Percentiles rank a stretch among this genome's conserved stretches.
These are phyloP conservation scores for Nomada hirtipes DNA, from an alignment of 2,888 invertebrate species.

Conservation along the genomic window DNA sequence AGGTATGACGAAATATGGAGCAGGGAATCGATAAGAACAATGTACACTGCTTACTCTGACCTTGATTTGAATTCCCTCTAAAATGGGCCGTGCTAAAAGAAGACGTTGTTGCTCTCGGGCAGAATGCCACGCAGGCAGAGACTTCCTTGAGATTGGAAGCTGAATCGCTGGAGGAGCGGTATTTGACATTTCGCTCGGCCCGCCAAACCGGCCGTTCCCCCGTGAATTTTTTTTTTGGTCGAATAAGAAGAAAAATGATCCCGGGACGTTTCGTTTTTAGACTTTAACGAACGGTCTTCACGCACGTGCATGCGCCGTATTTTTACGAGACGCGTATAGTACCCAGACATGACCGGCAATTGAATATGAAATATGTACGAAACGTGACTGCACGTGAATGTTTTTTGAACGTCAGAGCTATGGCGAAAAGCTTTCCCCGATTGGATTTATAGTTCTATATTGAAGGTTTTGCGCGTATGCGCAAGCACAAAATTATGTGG, in stretches of 20 bases:
- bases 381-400: slow-evolving; percentile 7
- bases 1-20: slow-evolving; percentile 32
- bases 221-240: neutral
- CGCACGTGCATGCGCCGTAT: neutral
- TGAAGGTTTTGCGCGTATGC: neutral
- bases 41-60: slow-evolving; percentile 27
- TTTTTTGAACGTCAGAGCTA: neutral
- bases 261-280: slow-evolving; percentile 17
- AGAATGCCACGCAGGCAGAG: slow-evolving; percentile 33
- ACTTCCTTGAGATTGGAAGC: slow-evolving; percentile 42
- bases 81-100: slow-evolving; percentile 37
- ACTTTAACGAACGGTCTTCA: neutral
- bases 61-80: slow-evolving; percentile 42
- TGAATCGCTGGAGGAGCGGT: slow-evolving; percentile 31
- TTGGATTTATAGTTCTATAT: neutral
- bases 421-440: neutral
- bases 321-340: neutral
- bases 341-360: neutral
- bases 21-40: slow-evolving; percentile 37
- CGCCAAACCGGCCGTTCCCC: slow-evolving; percentile 1
- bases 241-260: slow-evolving; percentile 15
- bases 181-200: slow-evolving; percentile 40
- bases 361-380: slow-evolving; percentile 32
- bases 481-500: no score
- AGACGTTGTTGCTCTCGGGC: slow-evolving; percentile 40